Conservation (phyloP, 2,888 invertebrate genomes). For the Nudaria mundana region DNA sequence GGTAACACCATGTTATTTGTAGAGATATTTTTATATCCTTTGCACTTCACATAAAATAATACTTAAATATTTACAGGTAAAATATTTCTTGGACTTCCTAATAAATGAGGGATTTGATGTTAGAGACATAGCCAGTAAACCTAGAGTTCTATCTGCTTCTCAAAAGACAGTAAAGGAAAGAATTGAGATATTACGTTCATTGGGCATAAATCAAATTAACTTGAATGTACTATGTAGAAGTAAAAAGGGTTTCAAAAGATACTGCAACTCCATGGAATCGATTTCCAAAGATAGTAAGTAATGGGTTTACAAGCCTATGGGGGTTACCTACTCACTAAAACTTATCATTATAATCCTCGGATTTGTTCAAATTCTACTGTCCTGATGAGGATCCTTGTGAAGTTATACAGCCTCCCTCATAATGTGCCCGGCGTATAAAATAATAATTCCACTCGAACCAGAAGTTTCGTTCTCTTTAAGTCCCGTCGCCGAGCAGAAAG, state of each 20-base stretch:
- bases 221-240: slow-evolving; percentile 81
- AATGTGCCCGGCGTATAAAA: no score
- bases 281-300: slow-evolving; percentile 27
- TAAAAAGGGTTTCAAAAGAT: slow-evolving; percentile 77
- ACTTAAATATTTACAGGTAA: slow-evolving; percentile 79
- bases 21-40: no score
- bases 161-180: slow-evolving; percentile 78
- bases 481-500: no score
- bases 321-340: no score
- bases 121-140: slow-evolving; percentile 76
- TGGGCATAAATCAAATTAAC: slow-evolving; percentile 70
- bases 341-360: no score
- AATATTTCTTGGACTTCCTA: slow-evolving; percentile 81
- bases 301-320: no score
- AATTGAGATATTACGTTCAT: slow-evolving; percentile 66
- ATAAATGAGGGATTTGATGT: slow-evolving; percentile 74
- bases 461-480: no score
- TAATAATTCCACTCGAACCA: no score
- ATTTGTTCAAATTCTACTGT: no score
- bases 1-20: slow-evolving; percentile 8
- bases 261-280: slow-evolving; percentile 52
- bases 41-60: no score
- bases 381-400: no score
- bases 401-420: no score
- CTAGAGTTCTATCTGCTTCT: slow-evolving; percentile 79